Evolutionary conservation across 2,888 invertebrate species (phyloP), one percentile per base, ranked within the genome.

Genomic region (Agonopterix alstromeriana): DNA sequence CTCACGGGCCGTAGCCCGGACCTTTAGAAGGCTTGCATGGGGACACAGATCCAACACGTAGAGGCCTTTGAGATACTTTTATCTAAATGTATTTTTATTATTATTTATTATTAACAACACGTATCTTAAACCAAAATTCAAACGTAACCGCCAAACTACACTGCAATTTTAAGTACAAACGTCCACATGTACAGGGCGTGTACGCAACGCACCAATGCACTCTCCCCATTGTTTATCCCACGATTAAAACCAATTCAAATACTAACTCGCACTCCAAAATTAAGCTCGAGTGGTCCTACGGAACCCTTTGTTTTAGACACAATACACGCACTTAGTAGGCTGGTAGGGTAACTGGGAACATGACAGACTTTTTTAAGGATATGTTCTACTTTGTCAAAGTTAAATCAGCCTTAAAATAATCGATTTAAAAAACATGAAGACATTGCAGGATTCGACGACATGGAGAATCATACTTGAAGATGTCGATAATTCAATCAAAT

Each of bases 181-280:
- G 60, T 69, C 66, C 80, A 82, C 82, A 83, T 82, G 82, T 68
- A 63, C 60, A 58, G 75, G 85, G 86, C 80, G 85, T 80, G 82
- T 73, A 27, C 78, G 67, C 56, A 63, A 53, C 66, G 77, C 80
- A 61, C 77, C 67, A 75, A 58, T 76, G 80, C 77, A 63, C 75
- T 71, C 79, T 65, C 75, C 73, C 81, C 62, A 82, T 87, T 88
- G 85, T 87, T 86, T 87, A 88, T 87, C 84, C 85, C 85, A 83
- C 88, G 88, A 87, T 87, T 87, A 86, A 81, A 80, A 82, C 78
- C 81, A 83, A 85, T 85, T 86, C 85, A 83, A 85, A 84, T 73
- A 83, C 86, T 87, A 87, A 86, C 82, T 80, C 84, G 78, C 79
- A 77, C 86, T 87, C 81, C 60, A 83, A 87, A 86, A 86, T 86